Percentiles rank a stretch among this genome's conserved stretches.
Conservation (phyloP, 1,140 invertebrate species). For the Calosoma granatense region DNA sequence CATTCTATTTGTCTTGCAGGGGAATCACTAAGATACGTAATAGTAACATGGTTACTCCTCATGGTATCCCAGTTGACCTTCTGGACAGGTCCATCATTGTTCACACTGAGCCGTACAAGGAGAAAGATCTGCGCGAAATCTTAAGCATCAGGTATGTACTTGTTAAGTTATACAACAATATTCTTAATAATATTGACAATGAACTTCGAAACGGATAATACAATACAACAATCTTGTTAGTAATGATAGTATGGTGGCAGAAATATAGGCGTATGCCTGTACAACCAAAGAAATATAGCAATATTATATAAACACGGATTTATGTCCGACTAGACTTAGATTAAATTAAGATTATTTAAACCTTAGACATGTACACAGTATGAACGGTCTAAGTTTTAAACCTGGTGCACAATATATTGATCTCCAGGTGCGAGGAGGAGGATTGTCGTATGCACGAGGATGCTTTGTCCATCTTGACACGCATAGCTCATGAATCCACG, state of each 20-base stretch:
- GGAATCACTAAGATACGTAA: slow-evolving; percentile 94
- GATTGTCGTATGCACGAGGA: slow-evolving; percentile 92
- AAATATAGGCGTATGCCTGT: too few species aligned
- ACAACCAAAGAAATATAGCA: too few species aligned
- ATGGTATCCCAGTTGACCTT: slow-evolving; percentile 94
- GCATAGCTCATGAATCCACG: slow-evolving; percentile 87
- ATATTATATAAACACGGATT: too few species aligned
- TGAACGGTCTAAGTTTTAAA: too few species aligned
- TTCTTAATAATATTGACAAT: too few species aligned
- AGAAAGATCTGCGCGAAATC: slow-evolving; percentile 86
- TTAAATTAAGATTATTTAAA: too few species aligned
- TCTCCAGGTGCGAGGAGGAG: slow-evolving; percentile 79
- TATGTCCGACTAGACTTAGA: too few species aligned
- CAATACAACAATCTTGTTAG: too few species aligned
- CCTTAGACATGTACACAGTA: too few species aligned
- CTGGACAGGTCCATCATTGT: slow-evolving; percentile 95
- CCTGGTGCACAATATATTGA: background rate
- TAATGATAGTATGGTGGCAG: too few species aligned
- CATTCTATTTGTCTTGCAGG: slow-evolving; percentile 41
- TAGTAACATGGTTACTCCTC: slow-evolving; percentile 86
- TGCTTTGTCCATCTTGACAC: slow-evolving; percentile 82
- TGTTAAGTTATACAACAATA: too few species aligned
- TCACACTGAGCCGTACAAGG: slow-evolving; percentile 77
- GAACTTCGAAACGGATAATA: too few species aligned
- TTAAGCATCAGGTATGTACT: slow-evolving; percentile 73